Conservation (phyloP, 1,140 invertebrate species). For the Danaus melanippus region DNA sequence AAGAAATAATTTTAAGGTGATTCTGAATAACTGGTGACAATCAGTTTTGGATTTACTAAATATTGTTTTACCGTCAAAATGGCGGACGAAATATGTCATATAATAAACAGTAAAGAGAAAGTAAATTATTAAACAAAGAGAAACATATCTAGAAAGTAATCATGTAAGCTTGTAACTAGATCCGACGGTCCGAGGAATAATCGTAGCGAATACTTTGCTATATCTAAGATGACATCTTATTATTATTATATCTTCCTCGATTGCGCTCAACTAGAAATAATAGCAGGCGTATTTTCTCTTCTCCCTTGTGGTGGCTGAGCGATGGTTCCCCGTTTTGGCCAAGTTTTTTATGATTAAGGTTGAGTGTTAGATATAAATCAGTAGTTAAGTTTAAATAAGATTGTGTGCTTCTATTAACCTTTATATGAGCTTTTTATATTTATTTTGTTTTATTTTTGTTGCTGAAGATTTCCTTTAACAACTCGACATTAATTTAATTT, state of each 20-base stretch:
- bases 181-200: slow-evolving; percentile 13
- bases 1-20: no score
- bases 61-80: no score
- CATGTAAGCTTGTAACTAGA: slow-evolving; percentile 11
- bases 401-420: neutral
- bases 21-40: no score
- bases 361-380: slow-evolving; percentile 8
- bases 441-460: no score
- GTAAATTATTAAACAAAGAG: no score
- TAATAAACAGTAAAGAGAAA: no score
- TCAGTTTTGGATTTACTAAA: no score
- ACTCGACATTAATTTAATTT: no score
- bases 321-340: slow-evolving; percentile 18
- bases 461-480: no score
- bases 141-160: neutral
- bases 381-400: slow-evolving; percentile 18
- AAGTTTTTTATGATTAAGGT: slow-evolving; percentile 20
- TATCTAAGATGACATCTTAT: slow-evolving; percentile 26
- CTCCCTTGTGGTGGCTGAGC: slow-evolving; percentile 25
- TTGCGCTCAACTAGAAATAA: slow-evolving; percentile 32
- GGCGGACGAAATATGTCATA: no score
- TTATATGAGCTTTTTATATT: no score
- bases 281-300: slow-evolving; percentile 24
- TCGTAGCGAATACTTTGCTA: slow-evolving; percentile 17
- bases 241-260: slow-evolving; percentile 34